Conservation (phyloP, 1,140 invertebrate species). For the Drosophila insularis region DNA sequence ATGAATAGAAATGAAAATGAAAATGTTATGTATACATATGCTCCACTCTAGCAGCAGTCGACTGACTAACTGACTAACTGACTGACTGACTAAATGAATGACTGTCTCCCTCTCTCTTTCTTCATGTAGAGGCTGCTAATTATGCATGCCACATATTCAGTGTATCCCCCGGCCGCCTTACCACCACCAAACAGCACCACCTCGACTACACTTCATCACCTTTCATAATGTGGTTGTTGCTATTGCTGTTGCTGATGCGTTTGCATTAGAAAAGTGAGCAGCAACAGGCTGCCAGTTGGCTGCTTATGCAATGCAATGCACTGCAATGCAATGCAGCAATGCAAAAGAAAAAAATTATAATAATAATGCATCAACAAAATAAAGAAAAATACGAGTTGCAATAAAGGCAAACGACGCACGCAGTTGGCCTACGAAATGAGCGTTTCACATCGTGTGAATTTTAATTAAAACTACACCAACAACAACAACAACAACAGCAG, state of each 20-base stretch:
- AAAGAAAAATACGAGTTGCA: conserved; percentile 56
- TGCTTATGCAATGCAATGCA: conserved; percentile 64
- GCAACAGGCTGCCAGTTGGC: conserved; percentile 58
- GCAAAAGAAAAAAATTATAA: conserved; percentile 56
- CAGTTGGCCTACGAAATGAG: conserved; percentile 76
- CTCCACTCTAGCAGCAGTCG: neutral
- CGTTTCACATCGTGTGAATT: conserved; percentile 77
- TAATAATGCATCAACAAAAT: conserved; percentile 70
- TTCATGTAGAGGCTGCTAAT: conserved; percentile 56
- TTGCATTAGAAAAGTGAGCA: conserved; percentile 57
- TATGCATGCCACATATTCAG: conserved; percentile 75
- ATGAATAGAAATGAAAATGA: conserved; percentile 72
- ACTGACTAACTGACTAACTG: neutral
- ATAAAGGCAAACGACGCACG: conserved; percentile 66
- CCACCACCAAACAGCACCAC: too few relatives aligned
- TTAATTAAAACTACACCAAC: conserved; percentile 64
- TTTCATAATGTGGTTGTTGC: conserved; percentile 3
- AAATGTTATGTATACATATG: conserved; percentile 40
- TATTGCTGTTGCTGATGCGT: conserved; percentile 29
- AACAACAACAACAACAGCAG: conserved; percentile 12
- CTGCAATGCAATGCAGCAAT: conserved; percentile 27
- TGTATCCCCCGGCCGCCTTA: conserved; percentile 1
- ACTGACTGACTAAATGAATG: too few relatives aligned
- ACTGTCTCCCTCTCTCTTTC: neutral
- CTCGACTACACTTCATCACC: neutral